phyloP scores from a whole-genome alignment of 2,888 invertebrate species.

The Drosophila neutralis region DNA sequence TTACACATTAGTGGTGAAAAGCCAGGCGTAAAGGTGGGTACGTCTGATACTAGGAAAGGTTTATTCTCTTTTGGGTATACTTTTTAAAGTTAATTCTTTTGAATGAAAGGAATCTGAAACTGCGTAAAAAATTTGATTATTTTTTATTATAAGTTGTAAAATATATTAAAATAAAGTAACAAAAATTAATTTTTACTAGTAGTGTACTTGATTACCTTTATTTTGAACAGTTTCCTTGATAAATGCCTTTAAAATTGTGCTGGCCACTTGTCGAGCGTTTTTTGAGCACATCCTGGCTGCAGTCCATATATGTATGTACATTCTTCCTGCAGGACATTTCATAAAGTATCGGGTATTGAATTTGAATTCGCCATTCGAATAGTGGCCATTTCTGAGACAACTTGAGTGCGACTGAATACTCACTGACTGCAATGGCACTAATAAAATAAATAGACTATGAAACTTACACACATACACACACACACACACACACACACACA shows the following conservation, averaged over 20 bases:
- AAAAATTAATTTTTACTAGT: neutral
- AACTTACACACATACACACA: slow-evolving; percentile 16
- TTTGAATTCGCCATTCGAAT: slow-evolving; percentile 18
- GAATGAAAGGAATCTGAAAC: neutral
- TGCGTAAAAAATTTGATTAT: neutral
- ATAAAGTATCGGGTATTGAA: slow-evolving; percentile 15
- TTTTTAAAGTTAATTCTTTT: no score
- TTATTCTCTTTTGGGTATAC: neutral
- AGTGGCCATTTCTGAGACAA: slow-evolving; percentile 11
- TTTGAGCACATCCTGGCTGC: neutral
- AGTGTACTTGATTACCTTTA: neutral
- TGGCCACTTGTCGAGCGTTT: neutral
- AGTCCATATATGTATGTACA: neutral
- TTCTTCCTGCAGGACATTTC: neutral
- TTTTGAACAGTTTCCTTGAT: neutral
- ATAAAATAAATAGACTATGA: slow-evolving; percentile 69
- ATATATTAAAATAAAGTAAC: neutral
- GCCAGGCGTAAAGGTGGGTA: neutral
- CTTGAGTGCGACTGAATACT: slow-evolving; percentile 15
- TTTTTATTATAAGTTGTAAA: neutral
- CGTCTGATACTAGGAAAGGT: neutral
- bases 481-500: neutral
- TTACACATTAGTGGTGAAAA: neutral
- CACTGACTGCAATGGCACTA: slow-evolving; percentile 43
- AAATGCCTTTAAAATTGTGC: neutral